Conservation (phyloP, 2,797 vertebrate species). For the Hydrophis major region DNA sequence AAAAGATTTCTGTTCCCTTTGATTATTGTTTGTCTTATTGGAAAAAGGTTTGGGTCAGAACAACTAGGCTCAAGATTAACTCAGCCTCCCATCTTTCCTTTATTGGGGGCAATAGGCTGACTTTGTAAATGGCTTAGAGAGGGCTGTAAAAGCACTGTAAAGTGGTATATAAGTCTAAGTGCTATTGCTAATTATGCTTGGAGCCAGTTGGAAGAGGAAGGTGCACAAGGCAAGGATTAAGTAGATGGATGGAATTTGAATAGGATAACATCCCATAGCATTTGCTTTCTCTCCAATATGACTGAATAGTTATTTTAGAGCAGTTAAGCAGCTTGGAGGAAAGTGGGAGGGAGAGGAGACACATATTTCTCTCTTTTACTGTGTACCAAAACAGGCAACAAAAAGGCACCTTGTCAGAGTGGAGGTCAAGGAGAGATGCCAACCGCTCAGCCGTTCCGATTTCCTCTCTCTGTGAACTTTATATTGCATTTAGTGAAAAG, state of each 20-base stretch:
- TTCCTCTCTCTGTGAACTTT: neutral
- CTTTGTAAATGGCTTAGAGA: no score
- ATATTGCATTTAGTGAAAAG: neutral
- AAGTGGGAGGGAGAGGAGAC: neutral
- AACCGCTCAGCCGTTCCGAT: neutral
- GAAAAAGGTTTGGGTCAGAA: no score
- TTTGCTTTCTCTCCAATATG: neutral
- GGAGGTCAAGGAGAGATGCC: neutral
- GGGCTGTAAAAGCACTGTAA: no score
- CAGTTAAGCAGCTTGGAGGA: neutral
- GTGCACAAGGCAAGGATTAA: neutral
- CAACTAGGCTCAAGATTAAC: no score
- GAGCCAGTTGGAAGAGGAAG: conserved; percentile 20
- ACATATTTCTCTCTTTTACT: neutral
- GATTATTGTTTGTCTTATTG: no score
- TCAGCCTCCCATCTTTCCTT: no score
- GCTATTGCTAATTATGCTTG: neutral
- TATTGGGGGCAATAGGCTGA: no score
- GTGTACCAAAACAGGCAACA: neutral
- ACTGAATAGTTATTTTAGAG: neutral
- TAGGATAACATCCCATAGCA: no score
- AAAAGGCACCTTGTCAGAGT: neutral
- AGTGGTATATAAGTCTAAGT: no score
- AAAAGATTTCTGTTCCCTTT: no score
- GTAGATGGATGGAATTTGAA: neutral